A percentile compares a stretch with the other conserved stretches of the same genome.
These are phyloP conservation scores for Siderastrea radians DNA, from an alignment of 92 coral and sea anemone species.

Conservation along the genomic window DNA sequence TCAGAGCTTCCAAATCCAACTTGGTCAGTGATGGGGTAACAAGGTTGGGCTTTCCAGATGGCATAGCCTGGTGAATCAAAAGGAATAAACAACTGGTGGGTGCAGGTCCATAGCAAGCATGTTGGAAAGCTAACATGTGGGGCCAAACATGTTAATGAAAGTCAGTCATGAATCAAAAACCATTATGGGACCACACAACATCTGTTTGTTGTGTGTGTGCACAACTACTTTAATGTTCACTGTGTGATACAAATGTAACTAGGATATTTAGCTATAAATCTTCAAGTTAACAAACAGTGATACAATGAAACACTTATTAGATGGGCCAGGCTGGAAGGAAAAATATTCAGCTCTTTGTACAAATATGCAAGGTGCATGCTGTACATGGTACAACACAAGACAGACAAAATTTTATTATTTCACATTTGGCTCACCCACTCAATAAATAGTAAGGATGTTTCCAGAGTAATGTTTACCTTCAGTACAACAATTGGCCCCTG, in stretches of 20 bases:
- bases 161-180: too few species aligned
- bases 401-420: background rate
- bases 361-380: too few species aligned
- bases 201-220: too few species aligned
- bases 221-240: too few species aligned
- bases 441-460: background rate
- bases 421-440: background rate
- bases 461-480: conserved; percentile 16
- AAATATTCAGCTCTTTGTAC: too few species aligned
- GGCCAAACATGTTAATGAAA: background rate
- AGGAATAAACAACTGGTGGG: background rate
- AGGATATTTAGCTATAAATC: too few species aligned
- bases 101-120: background rate
- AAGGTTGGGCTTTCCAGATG: conserved; percentile 52
- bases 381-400: too few species aligned
- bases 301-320: too few species aligned
- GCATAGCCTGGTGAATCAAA: conserved; percentile 36
- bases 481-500: conserved; percentile 41
- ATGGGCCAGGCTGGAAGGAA: too few species aligned
- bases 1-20: conserved; percentile 43
- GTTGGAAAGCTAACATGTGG: background rate
- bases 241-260: too few species aligned
- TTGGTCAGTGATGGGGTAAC: conserved; percentile 24
- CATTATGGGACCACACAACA: too few species aligned
- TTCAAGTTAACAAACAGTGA: too few species aligned